Evolutionary conservation across 2,113 vertebrate species (phyloP), one percentile per base, ranked within the genome.

Genomic region (Eolophus roseicapilla): DNA sequence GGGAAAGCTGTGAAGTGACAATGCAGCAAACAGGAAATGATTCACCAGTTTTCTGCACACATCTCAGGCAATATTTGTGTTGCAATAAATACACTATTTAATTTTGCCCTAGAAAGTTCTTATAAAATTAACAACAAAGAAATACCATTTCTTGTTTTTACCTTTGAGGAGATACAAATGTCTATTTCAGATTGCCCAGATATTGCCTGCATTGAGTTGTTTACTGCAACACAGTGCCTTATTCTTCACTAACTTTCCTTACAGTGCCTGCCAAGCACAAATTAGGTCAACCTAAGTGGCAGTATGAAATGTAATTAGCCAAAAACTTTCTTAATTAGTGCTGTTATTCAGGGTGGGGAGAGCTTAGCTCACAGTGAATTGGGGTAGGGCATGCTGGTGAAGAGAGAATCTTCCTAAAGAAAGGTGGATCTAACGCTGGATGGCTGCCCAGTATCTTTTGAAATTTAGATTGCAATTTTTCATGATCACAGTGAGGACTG

Each of bases 221-320:
- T 96, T 95, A 96, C 96, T 84, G 93, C 93, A 91, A 90, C 37
- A 53, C 37, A 53, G 49, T 49, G 41, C 55, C 76, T 86, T 82
- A 83, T 60, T 94, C 92, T 90, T 70, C 85, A 37, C 95, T 83
- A 46, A 82, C 74, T 62, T 90, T 94, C 92, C 89, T 75, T 89
- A 69, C 60, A 88, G 85, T 88, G 67, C 59, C 65, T 91, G 96
- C 88, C 78, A 86, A 96, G 52, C 88, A 94, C 88, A 97, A 98
- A 97, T 96, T 96, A 96, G 98, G 96, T 98, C 97, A 97, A 89
- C 81, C 92, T 96, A 96, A 97, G 95, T 25, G 0, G 75, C 41
- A 24, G 88, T 92, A 83, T 91, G 81, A 93, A 97, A 95, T 91
- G 96, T 96, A 96, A 96, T 96, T 92, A 93, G 92, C 64, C 57